Percentiles rank a stretch among this genome's conserved stretches.
These are phyloP conservation scores for Sinocyclocheilus maitianheensis DNA, from an alignment of 2,113 vertebrate species.

Conservation along the genomic window DNA sequence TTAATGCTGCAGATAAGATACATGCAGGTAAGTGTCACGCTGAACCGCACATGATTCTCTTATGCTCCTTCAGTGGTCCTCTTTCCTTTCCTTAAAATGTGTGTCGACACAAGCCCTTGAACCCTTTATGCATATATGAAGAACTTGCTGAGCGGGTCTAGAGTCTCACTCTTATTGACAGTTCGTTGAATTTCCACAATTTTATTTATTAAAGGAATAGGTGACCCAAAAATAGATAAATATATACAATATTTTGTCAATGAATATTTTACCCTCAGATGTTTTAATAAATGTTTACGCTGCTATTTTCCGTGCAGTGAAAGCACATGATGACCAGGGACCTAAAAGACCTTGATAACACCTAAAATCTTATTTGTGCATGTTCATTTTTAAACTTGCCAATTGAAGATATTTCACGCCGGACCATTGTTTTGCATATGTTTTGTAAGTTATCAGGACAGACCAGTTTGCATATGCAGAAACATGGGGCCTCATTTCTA, in stretches of 20 bases:
- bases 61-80: slow-evolving; percentile 48
- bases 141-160: neutral
- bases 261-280: neutral
- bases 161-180: neutral
- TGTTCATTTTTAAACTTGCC: neutral
- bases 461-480: neutral
- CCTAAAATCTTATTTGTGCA: neutral
- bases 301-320: neutral
- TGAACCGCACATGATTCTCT: slow-evolving; percentile 52
- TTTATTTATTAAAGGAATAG: neutral
- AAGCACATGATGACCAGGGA: neutral
- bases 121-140: neutral
- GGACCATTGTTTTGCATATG: neutral
- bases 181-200: neutral
- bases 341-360: neutral
- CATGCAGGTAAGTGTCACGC: slow-evolving; percentile 88
- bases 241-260: neutral
- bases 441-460: neutral
- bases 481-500: neutral
- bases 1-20: slow-evolving; percentile 93
- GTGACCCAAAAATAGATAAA: neutral
- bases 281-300: neutral
- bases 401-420: neutral
- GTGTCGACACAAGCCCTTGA: neutral
- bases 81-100: slow-evolving; percentile 45